Evolutionary conservation across 2,888 invertebrate genomes (phyloP).

Genomic region (Mesochorus sp.): DNA sequence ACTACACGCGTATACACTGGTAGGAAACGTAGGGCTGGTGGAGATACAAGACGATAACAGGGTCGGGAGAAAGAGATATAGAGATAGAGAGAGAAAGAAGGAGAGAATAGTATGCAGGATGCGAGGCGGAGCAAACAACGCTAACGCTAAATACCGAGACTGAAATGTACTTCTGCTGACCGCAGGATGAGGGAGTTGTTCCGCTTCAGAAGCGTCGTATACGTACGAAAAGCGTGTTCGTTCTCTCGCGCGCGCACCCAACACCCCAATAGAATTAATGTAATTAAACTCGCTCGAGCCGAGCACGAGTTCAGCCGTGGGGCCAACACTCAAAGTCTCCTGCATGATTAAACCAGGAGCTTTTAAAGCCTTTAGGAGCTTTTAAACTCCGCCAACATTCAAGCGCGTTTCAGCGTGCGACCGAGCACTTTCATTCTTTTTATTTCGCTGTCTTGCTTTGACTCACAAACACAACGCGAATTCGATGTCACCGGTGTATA

Average conservation of each 20-base stretch:
- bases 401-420: conserved; percentile 38
- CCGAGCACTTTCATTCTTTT: conserved; percentile 4
- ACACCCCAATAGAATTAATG: conserved; percentile 63
- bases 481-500: conserved; percentile 16
- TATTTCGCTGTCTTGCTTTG: conserved; percentile 19
- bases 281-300: conserved; percentile 64
- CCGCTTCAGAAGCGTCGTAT: conserved; percentile 28
- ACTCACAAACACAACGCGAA: not conserved
- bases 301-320: conserved; percentile 26
- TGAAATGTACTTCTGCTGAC: conserved; percentile 65
- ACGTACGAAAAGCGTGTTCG: conserved; percentile 34
- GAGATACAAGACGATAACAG: not conserved
- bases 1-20: conserved; percentile 26
- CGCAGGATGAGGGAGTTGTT: conserved; percentile 60
- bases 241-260: conserved; percentile 31
- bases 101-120: conserved; percentile 11
- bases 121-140: conserved; percentile 63
- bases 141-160: conserved; percentile 66
- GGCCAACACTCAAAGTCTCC: conserved; percentile 42
- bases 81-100: not conserved
- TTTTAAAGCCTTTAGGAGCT: conserved; percentile 52
- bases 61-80: not conserved
- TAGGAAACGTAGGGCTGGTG: not conserved
- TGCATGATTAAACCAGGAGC: conserved; percentile 54
- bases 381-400: conserved; percentile 32